Evolutionary conservation across 2,113 vertebrate species (phyloP).

Genomic region (Lepisosteus oculatus): DNA sequence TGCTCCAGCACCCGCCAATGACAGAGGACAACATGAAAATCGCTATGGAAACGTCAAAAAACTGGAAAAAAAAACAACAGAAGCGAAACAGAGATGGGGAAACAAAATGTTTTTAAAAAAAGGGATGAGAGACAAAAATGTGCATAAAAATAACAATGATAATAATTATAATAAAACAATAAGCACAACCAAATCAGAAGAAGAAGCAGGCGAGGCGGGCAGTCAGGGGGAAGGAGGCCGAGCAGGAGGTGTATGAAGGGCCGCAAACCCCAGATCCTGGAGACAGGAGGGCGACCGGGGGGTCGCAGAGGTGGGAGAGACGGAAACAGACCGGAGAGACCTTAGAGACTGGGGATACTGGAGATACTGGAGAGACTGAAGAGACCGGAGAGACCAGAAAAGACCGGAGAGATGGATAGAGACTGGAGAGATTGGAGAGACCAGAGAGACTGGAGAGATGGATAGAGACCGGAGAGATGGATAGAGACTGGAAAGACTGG

Average conservation of each 20-base stretch:
- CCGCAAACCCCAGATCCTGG: too few relatives aligned
- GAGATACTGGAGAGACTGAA: too few relatives aligned
- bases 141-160: conserved; percentile 30
- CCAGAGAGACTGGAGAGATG: not conserved
- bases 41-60: conserved; percentile 63
- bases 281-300: too few relatives aligned
- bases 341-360: too few relatives aligned
- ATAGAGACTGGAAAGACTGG: not conserved
- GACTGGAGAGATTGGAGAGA: not conserved
- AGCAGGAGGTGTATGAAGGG: too few relatives aligned
- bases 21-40: conserved; percentile 67
- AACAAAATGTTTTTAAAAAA: conserved; percentile 36
- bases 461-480: not conserved
- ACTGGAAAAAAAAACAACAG: conserved; percentile 69
- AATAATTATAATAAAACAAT: conserved; percentile 8
- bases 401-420: not conserved
- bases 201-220: not conserved
- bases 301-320: too few relatives aligned
- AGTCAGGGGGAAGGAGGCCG: too few relatives aligned
- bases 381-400: too few relatives aligned
- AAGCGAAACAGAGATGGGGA: conserved; percentile 53
- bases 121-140: conserved; percentile 32
- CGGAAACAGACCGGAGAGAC: too few relatives aligned
- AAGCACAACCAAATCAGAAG: conserved; percentile 29
- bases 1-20: conserved; percentile 55